Conservation (phyloP, 2,113 vertebrate species). For the Daboia siamensis region DNA sequence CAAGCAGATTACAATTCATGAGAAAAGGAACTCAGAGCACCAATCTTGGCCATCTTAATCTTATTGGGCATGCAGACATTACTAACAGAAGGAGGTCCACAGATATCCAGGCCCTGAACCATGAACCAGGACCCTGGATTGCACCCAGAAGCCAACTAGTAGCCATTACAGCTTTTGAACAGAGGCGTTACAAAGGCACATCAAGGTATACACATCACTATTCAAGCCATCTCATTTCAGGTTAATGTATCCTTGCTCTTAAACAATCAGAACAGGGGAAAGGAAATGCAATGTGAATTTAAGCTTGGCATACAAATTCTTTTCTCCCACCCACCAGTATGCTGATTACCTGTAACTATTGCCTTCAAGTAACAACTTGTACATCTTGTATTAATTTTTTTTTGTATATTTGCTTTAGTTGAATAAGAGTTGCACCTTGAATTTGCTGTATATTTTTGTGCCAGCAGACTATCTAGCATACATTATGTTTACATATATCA, state of each 20-base stretch:
- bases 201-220: neutral
- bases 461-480: neutral
- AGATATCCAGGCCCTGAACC: neutral
- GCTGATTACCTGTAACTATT: neutral
- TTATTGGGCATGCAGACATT: neutral
- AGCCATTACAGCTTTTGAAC: neutral
- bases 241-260: neutral
- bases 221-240: neutral
- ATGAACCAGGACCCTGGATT: neutral
- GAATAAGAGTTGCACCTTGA: neutral
- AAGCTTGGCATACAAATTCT: neutral
- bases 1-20: neutral
- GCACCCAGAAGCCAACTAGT: neutral
- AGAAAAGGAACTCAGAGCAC: neutral
- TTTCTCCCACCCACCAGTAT: neutral
- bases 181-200: neutral
- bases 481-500: neutral
- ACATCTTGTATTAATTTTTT: neutral
- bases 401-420: neutral
- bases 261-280: neutral
- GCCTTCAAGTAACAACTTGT: neutral
- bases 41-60: neutral
- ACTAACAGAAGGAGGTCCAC: neutral
- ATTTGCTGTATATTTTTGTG: neutral
- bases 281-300: neutral